Evolutionary conservation across 2,888 invertebrate species (phyloP), one percentile per base, ranked within the genome.

Genomic region (Hemicrepidius hirtus): DNA sequence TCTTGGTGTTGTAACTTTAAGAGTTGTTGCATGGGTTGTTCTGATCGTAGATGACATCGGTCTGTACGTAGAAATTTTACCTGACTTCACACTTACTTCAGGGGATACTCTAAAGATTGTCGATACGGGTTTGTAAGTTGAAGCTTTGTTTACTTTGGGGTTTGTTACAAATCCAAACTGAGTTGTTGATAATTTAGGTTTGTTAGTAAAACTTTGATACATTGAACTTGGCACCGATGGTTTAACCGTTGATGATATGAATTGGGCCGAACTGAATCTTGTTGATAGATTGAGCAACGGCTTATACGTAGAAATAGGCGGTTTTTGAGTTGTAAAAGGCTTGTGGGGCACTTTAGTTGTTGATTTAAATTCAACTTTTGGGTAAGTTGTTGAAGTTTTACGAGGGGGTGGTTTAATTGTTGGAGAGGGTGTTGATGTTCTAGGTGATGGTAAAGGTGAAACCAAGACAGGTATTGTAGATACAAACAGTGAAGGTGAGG

Each of bases 1-100:
- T 55, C 13, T 55, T 55, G 28, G 32, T 32, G 55, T 55, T 32
- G 55, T 28, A 28, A 10, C n/a, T 18, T 10, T 46, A 46, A 20
- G 0, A n/a, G 50, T 9, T 21, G 50, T 18, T 20, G 21, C 7
- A 46, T 4, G 37, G 13, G n/a, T 40, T 40, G 41, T 41, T 41
- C n/a, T 41, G n/a, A 20, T 21, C 12, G 49, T 20, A 12, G 49
- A 24, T 4, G 24, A 49, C 10, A 12, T 49, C 1, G 9, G 49
- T 49, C 21, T 49, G 49, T 49, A 49, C 7, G 49, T 49, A 6
- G 49, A 6, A 4, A 41, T 13, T 21, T 49, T 20, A 18, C 2
- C 9, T 49, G 49, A 10, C 9, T 37, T 37, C 9, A 12, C 37
- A 37, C 37, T 37, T 37, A n/a, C 2, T 37, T 4, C 9, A 5